These are phyloP conservation scores for Pseudorectes ferrugineus DNA, from an alignment of 2,113 vertebrate genomes.

Conservation along the genomic window DNA sequence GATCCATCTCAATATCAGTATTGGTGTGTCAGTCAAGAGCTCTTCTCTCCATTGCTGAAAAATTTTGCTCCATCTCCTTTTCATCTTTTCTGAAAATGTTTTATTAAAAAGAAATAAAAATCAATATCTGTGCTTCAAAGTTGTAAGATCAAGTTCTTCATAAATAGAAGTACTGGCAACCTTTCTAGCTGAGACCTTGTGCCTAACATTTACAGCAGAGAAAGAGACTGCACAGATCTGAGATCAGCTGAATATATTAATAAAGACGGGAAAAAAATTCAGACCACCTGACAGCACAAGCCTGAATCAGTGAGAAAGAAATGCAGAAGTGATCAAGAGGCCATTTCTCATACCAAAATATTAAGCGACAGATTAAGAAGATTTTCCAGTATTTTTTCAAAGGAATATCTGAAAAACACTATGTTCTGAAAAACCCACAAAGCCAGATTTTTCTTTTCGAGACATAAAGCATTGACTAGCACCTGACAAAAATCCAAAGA, in stretches of 20 bases:
- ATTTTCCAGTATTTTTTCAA: not conserved
- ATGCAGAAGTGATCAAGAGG: not conserved
- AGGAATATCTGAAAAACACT: not conserved
- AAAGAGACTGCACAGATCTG: not conserved
- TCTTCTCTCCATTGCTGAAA: not conserved
- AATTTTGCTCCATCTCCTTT: not conserved
- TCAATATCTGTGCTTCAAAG: not conserved
- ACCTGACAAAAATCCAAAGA: not conserved
- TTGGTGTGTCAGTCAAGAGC: not conserved
- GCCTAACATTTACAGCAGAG: not conserved
- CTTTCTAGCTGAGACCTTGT: not conserved
- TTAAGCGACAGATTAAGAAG: not conserved
- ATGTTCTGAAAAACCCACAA: not conserved
- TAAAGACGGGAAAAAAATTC: not conserved
- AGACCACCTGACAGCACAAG: not conserved
- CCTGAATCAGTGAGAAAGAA: not conserved
- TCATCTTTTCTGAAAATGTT: not conserved
- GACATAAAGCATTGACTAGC: not conserved
- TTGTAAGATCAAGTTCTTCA: not conserved
- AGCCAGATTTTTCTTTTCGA: not conserved
- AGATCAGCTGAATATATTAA: not conserved
- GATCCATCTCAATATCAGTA: not conserved
- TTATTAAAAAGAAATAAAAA: not conserved
- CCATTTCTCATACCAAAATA: not conserved
- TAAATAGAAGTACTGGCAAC: not conserved